These are phyloP conservation scores for Taenioides sp. DNA, from an alignment of 2,797 vertebrate species.

Conservation along the genomic window DNA sequence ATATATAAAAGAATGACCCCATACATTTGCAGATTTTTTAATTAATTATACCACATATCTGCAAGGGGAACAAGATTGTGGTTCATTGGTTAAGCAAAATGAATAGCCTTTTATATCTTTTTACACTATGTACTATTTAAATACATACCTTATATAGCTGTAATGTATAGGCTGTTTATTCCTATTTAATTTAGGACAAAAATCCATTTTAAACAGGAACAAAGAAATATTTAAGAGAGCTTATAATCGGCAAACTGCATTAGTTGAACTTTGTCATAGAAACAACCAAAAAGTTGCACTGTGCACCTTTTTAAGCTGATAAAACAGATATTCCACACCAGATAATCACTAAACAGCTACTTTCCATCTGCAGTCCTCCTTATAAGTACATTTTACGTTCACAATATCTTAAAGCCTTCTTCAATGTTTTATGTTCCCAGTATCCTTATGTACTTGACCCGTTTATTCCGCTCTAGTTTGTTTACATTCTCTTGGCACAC, in stretches of 20 bases:
- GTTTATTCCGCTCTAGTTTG: conserved; percentile 1
- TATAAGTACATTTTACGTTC: no score
- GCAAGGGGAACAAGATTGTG: neutral
- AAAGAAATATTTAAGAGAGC: neutral
- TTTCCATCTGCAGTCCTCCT: no score
- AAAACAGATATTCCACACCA: no score
- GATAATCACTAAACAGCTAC: no score
- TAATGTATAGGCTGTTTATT: no score
- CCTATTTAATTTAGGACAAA: neutral
- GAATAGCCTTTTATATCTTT: no score
- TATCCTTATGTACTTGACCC: neutral
- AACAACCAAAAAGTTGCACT: no score
- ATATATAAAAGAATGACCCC: neutral
- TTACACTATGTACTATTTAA: neutral
- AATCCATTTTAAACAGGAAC: neutral
- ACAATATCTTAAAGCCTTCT: neutral
- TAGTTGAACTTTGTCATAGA: no score
- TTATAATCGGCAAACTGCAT: neutral
- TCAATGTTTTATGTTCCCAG: neutral
- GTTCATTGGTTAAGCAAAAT: no score
- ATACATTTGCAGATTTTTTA: neutral
- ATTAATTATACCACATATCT: neutral
- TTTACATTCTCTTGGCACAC: conserved; percentile 8
- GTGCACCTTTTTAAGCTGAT: no score
- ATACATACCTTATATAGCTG: neutral